Evolutionary conservation across 1,140 invertebrate species (phyloP), one percentile per base, ranked within the genome.

Genomic region (Pteromalus puparum): DNA sequence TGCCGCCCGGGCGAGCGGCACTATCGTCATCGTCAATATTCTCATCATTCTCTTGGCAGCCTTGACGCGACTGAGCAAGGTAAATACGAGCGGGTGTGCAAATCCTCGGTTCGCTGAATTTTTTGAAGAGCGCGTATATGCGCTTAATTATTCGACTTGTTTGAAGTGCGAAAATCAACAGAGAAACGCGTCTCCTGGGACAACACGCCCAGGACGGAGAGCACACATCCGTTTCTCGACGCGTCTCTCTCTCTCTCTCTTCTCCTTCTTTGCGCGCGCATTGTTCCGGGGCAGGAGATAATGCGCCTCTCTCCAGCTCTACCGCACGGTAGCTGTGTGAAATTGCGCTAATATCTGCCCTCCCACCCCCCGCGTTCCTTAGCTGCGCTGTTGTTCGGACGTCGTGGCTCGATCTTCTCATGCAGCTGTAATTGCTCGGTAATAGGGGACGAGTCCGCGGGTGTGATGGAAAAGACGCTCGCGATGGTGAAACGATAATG

Each of bases 1-100:
- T 93, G 92, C 91, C 91, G 91, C 91, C 92, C 90, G 91, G 91
- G 90, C 91, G 28, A 26, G 38, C 34, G 6, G 42, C 38, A 38
- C 12, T 5, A 70, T 46, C 67, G 15, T 70, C 68, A 21, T n/a
- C 53, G 4, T 5, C 70, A 21, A n/a, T 53, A 0, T 61, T 21
- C 21, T 13, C 48, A 5, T 34, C 72, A 9, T 42, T 15, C 10
- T 34, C 21, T 15, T 74, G 24, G 65, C 75, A 18, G 67, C 65
- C 9, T 68, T 82, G 61, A 77, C 74, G 38, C 30, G 30, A 7
- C 82, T 46, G 74, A 48, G 3, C 21, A 26, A 75, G 67, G 26
- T 30, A 70, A 26, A 70, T 18, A 30, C 7, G 21, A n/a, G 65
- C 65, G 6, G 30, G 30, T 34, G 30, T n/a, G n/a, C n/a, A n/a